phyloP scores from a whole-genome alignment of 2,113 vertebrate genomes.

The Craseonycteris thonglongyai region DNA sequence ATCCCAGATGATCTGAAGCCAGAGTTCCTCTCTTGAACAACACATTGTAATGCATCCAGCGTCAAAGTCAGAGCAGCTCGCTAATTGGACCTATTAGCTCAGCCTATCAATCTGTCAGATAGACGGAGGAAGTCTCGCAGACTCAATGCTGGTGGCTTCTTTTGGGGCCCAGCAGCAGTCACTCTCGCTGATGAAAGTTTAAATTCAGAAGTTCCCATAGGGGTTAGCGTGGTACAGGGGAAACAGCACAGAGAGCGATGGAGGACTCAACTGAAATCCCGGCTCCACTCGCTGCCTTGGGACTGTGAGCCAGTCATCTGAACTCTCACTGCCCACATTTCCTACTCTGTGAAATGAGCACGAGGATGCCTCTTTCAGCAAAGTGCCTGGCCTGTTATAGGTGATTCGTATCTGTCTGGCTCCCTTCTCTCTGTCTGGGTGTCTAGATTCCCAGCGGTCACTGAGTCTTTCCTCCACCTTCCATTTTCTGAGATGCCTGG shows the following conservation, averaged over 20 bases:
- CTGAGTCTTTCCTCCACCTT: neutral
- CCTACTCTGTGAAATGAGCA: neutral
- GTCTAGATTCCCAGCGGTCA: neutral
- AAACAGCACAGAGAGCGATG: neutral
- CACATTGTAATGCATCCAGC: neutral
- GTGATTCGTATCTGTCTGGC: neutral
- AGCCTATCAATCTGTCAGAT: conserved; percentile 26
- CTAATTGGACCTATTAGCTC: conserved; percentile 39
- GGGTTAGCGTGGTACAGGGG: neutral
- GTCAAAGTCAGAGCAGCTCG: conserved; percentile 3
- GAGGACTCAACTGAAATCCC: conserved; percentile 24
- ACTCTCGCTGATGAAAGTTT: conserved; percentile 48
- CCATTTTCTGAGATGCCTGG: neutral
- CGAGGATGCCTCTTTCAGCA: neutral
- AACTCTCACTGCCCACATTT: neutral
- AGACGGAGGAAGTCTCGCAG: conserved; percentile 42
- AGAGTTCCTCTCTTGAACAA: neutral
- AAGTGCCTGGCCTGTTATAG: neutral
- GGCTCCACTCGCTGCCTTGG: neutral
- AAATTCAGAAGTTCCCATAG: conserved; percentile 43
- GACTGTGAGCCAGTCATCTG: neutral
- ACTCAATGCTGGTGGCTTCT: conserved; percentile 42
- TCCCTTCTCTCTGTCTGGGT: neutral
- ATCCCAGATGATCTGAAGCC: neutral
- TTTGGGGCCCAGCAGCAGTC: conserved; percentile 39